Conservation (phyloP, 2,113 vertebrate species). For the Todiramphus saurophagus region DNA sequence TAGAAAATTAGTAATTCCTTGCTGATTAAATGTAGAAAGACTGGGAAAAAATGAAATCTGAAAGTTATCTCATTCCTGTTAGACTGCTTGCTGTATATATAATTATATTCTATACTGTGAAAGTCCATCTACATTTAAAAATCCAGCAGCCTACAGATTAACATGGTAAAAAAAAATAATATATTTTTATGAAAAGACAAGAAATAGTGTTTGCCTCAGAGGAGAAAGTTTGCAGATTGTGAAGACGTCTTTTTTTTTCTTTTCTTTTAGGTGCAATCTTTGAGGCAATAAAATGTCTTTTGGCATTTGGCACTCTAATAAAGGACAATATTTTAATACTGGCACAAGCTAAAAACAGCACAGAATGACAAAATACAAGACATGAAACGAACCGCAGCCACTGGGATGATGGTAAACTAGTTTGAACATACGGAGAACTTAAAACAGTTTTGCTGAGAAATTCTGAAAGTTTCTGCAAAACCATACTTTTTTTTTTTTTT, state of each 20-base stretch:
- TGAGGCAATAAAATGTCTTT: constrained; percentile 56
- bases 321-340: constrained; percentile 77
- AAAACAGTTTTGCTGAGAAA: constrained; percentile 36
- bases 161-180: constrained; percentile 47
- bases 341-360: constrained; percentile 75
- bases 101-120: constrained; percentile 49
- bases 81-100: constrained; percentile 53
- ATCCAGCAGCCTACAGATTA: constrained; percentile 66
- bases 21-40: constrained; percentile 76
- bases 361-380: constrained; percentile 61
- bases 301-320: constrained; percentile 79
- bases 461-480: constrained; percentile 42
- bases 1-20: constrained; percentile 62
- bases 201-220: constrained; percentile 61
- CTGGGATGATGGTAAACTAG: constrained; percentile 30
- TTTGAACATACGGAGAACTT: background rate
- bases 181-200: constrained; percentile 51
- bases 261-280: constrained; percentile 42
- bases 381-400: constrained; percentile 37
- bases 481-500: constrained; percentile 3
- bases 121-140: constrained; percentile 61
- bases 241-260: background rate
- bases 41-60: constrained; percentile 44
- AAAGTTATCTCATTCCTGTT: constrained; percentile 60
- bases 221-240: constrained; percentile 37